phyloP scores from a whole-genome alignment of 1,140 invertebrate species.

The Aricia agestis region DNA sequence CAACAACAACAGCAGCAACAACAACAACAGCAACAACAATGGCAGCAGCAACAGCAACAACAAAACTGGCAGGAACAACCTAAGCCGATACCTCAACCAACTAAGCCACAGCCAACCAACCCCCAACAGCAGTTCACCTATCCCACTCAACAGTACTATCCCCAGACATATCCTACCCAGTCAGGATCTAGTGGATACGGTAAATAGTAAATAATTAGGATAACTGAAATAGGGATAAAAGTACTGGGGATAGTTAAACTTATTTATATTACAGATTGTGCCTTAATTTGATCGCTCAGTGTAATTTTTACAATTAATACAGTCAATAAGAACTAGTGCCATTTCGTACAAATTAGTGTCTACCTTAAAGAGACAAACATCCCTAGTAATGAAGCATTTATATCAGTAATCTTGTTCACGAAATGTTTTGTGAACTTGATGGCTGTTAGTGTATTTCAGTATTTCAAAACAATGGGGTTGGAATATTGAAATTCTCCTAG shows the following conservation, averaged over 20 bases:
- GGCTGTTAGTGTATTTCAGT: constrained; percentile 35
- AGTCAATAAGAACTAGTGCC: background rate
- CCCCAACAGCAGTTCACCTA: constrained; percentile 16
- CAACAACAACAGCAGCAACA: background rate
- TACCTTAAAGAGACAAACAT: background rate
- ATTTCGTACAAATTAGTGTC: background rate
- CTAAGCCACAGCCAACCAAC: constrained; percentile 18
- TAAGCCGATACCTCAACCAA: constrained; percentile 2
- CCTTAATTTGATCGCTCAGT: background rate
- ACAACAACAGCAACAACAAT: background rate
- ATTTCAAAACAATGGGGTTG: constrained; percentile 11
- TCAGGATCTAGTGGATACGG: background rate
- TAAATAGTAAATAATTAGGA: constrained; percentile 8
- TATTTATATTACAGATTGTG: background rate
- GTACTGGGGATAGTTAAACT: background rate
- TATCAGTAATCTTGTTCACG: constrained; percentile 57
- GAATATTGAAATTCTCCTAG: background rate
- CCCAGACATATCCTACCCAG: constrained; percentile 11
- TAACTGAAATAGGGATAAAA: background rate
- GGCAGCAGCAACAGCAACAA: constrained; percentile 2
- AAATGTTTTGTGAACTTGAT: constrained; percentile 62
- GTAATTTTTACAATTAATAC: background rate
- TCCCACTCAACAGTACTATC: constrained; percentile 24
- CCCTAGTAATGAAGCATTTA: constrained; percentile 21
- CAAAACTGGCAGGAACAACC: constrained; percentile 6